Evolutionary conservation across 2,797 vertebrate genomes (phyloP).

Genomic region (Anguilla pacifica): DNA sequence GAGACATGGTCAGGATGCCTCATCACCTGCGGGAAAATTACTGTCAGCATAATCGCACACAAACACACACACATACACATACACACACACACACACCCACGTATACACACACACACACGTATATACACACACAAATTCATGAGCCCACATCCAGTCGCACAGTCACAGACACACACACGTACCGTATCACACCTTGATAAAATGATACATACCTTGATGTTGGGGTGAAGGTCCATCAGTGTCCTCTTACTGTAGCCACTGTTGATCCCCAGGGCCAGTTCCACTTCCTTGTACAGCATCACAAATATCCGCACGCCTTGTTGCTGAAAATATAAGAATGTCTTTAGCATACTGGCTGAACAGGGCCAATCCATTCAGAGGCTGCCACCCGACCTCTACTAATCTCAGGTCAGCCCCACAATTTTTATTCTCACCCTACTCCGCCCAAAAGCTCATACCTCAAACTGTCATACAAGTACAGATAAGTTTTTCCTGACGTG

Average conservation of each 20-base stretch:
- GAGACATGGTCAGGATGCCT: conserved; percentile 94
- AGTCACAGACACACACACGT: background rate
- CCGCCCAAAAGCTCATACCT: background rate
- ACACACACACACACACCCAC: background rate
- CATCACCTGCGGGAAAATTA: conserved; percentile 81
- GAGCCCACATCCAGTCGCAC: background rate
- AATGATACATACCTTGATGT: conserved; percentile 82
- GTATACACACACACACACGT: background rate
- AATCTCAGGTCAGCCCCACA: background rate
- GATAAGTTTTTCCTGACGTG: background rate
- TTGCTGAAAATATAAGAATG: conserved; percentile 71
- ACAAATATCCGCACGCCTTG: conserved; percentile 91
- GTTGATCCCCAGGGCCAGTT: conserved; percentile 93
- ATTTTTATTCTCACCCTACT: background rate
- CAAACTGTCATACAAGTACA: background rate
- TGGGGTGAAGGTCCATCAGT: conserved; percentile 82
- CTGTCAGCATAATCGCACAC: background rate
- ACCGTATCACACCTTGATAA: background rate
- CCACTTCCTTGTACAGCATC: conserved; percentile 97
- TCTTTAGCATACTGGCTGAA: background rate
- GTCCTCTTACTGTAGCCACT: conserved; percentile 94
- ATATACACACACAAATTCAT: background rate
- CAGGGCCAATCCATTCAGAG: background rate
- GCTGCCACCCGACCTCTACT: background rate
- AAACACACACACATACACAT: background rate